Conservation (phyloP, 2,888 invertebrate species). For the Miltochrista miniata region DNA sequence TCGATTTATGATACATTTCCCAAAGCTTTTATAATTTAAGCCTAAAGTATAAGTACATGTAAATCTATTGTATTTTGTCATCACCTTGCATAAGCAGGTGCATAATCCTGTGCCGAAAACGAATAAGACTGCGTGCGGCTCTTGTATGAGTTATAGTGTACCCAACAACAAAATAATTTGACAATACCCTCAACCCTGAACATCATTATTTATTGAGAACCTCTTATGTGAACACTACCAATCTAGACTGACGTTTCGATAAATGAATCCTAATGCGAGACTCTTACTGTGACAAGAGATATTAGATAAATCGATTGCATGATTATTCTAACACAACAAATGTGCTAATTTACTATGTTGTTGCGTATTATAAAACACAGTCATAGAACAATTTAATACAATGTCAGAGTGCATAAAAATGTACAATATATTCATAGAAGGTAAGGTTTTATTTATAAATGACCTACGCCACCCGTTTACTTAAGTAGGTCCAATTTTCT, state of each 20-base stretch:
- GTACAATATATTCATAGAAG: constrained; percentile 38
- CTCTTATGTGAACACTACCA: constrained; percentile 13
- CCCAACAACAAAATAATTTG: constrained; percentile 33
- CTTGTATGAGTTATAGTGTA: constrained; percentile 42
- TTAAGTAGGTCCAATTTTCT: constrained; percentile 47
- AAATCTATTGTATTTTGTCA: constrained; percentile 11
- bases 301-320: too few relatives aligned
- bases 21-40: constrained; percentile 8
- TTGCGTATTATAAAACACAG: too few relatives aligned
- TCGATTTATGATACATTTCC: too few relatives aligned
- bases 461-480: constrained; percentile 40
- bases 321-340: too few relatives aligned
- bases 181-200: constrained; percentile 33
- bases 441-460: constrained; percentile 52
- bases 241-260: constrained; percentile 10
- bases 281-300: too few relatives aligned
- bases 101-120: constrained; percentile 38
- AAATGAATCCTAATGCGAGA: constrained; percentile 4
- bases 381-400: constrained; percentile 42
- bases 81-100: constrained; percentile 27
- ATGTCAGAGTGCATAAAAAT: constrained; percentile 34
- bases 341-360: too few relatives aligned
- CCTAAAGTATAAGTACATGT: constrained; percentile 5
- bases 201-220: constrained; percentile 16
- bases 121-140: constrained; percentile 56